Conservation (phyloP, 2,888 invertebrate species). For the Melanargia galathea region DNA sequence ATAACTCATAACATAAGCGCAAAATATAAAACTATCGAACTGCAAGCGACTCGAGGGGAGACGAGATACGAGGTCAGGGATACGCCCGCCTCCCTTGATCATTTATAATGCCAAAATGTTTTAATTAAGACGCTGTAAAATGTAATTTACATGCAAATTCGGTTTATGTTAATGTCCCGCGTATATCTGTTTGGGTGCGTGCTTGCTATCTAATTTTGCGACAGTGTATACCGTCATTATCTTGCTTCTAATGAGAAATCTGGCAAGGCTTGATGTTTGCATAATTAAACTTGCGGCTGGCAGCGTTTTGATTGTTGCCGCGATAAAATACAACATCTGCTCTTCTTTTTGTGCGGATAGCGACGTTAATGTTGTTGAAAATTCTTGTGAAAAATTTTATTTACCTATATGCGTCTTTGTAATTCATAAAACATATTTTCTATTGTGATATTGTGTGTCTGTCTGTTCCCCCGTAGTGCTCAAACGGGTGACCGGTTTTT, state of each 20-base stretch:
- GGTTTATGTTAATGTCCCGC: conserved; percentile 83
- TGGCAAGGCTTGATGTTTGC: conserved; percentile 82
- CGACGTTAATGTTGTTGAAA: conserved; percentile 7
- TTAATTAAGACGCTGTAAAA: conserved; percentile 84
- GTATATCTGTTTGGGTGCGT: conserved; percentile 83
- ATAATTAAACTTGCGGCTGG: conserved; percentile 80
- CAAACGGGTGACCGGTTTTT: too few species aligned
- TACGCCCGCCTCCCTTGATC: conserved; percentile 73
- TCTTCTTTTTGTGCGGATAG: conserved; percentile 29
- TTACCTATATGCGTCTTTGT: neutral
- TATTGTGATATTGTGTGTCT: too few species aligned
- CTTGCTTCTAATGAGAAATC: conserved; percentile 82
- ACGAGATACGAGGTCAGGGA: conserved; percentile 67
- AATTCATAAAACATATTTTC: too few species aligned
- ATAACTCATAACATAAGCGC: neutral
- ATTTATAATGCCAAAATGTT: conserved; percentile 84
- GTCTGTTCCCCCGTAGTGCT: too few species aligned
- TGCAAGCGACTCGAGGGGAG: conserved; percentile 55
- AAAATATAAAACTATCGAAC: conserved; percentile 67
- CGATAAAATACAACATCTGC: conserved; percentile 73
- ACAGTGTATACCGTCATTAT: conserved; percentile 82
- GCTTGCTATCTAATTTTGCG: conserved; percentile 82
- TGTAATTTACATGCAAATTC: conserved; percentile 84
- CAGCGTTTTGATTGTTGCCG: conserved; percentile 76
- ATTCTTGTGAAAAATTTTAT: neutral